phyloP scores from a whole-genome alignment of 2,888 invertebrate species.

The Tenthredo livida region DNA sequence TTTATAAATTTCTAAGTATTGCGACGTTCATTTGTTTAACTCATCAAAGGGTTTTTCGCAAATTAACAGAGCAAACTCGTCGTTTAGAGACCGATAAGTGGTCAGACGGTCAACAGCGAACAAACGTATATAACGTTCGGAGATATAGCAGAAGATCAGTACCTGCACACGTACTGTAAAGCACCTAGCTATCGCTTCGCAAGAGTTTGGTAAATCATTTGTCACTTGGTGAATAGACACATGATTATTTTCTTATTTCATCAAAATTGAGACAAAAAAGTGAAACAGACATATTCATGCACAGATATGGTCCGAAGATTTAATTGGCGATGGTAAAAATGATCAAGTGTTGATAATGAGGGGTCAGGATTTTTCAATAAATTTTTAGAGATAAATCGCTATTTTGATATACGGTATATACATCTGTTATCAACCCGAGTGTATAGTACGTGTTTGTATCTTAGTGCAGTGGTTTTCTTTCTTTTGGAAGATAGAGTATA shows the following conservation, averaged over 20 bases:
- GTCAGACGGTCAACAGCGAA: slow-evolving; percentile 62
- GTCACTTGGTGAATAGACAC: not conserved
- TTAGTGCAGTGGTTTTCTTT: slow-evolving; percentile 12
- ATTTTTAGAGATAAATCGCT: not conserved
- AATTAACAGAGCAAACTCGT: slow-evolving; percentile 69
- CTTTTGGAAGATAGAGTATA: not conserved
- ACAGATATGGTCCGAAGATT: not conserved
- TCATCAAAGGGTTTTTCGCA: slow-evolving; percentile 56
- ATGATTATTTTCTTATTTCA: not conserved
- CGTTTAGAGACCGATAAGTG: slow-evolving; percentile 71
- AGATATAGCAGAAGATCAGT: slow-evolving; percentile 56
- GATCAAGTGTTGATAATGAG: not conserved
- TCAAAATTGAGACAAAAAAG: not conserved
- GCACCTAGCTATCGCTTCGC: not conserved
- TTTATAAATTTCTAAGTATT: not conserved
- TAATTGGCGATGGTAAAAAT: not conserved
- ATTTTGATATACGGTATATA: not conserved
- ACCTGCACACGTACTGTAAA: not conserved
- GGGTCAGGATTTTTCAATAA: not conserved
- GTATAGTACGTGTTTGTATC: not conserved
- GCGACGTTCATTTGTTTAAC: slow-evolving; percentile 18
- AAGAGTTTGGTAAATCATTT: not conserved
- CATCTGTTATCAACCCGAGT: not conserved
- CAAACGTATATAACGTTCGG: slow-evolving; percentile 59
- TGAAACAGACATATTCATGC: not conserved